phyloP scores from a whole-genome alignment of 2,797 vertebrate genomes.

The Bryconaethiops microstoma region DNA sequence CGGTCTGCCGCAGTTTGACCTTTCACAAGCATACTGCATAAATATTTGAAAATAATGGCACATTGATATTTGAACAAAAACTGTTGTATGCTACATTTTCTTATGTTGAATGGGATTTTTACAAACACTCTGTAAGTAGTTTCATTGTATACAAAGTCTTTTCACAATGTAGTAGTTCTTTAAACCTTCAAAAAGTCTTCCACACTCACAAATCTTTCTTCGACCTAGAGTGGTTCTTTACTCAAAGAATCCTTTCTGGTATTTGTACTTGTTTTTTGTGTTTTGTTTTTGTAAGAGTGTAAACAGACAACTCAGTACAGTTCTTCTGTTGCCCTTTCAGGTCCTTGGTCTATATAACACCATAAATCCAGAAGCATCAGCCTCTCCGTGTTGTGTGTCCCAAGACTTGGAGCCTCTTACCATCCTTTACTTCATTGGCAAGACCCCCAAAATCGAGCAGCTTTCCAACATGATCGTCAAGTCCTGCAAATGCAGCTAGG shows the following conservation, averaged over 20 bases:
- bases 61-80: neutral
- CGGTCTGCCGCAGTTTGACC: neutral
- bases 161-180: too few relatives aligned
- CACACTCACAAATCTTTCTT: too few relatives aligned
- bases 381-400: slow-evolving; percentile 94
- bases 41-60: neutral
- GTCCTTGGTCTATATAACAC: slow-evolving; percentile 94
- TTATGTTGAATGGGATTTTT: too few relatives aligned
- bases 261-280: too few relatives aligned
- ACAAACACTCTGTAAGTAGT: neutral
- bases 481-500: slow-evolving; percentile 98
- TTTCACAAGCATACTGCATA: neutral
- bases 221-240: too few relatives aligned
- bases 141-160: too few relatives aligned
- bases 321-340: slow-evolving; percentile 67
- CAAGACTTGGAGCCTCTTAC: slow-evolving; percentile 96
- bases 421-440: slow-evolving; percentile 96
- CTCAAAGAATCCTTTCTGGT: too few relatives aligned
- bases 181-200: too few relatives aligned
- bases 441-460: slow-evolving; percentile 95
- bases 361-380: slow-evolving; percentile 96
- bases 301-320: neutral
- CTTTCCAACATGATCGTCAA: slow-evolving; percentile 98
- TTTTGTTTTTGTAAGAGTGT: too few relatives aligned
- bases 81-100: too few relatives aligned